These are phyloP conservation scores for Misgurnus mizolepis DNA, from an alignment of 2,113 vertebrate species.

Conservation along the genomic window DNA sequence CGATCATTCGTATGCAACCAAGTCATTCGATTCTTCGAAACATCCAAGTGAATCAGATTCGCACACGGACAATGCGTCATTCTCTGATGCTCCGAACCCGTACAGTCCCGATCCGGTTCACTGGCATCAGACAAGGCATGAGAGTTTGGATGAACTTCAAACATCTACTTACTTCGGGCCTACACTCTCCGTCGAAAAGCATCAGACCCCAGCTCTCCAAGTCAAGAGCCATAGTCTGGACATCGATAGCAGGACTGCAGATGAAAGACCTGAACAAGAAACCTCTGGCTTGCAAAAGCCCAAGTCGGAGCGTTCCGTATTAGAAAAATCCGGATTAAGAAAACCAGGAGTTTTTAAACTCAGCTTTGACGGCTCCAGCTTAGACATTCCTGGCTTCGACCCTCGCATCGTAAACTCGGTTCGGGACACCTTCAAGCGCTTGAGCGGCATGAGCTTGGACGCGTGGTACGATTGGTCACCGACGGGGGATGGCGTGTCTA, in stretches of 20 bases:
- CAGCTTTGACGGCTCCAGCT: slow-evolving; percentile 46
- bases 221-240: slow-evolving; percentile 94
- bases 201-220: slow-evolving; percentile 79
- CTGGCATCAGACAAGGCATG: slow-evolving; percentile 75
- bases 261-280: slow-evolving; percentile 50
- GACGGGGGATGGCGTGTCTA: slow-evolving; percentile 71
- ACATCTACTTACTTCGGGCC: slow-evolving; percentile 96
- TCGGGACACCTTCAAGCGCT: slow-evolving; percentile 49
- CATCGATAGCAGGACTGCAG: slow-evolving; percentile 60
- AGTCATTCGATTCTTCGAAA: not conserved
- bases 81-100: slow-evolving; percentile 45
- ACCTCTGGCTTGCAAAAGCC: slow-evolving; percentile 23
- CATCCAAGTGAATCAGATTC: not conserved
- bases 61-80: slow-evolving; percentile 58
- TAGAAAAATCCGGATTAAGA: slow-evolving; percentile 44
- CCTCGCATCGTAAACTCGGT: slow-evolving; percentile 48
- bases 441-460: slow-evolving; percentile 55
- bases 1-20: not conserved
- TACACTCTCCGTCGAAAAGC: slow-evolving; percentile 62
- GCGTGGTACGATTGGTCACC: slow-evolving; percentile 54
- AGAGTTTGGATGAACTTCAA: slow-evolving; percentile 92
- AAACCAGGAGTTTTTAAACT: slow-evolving; percentile 37
- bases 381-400: slow-evolving; percentile 52
- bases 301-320: slow-evolving; percentile 48
- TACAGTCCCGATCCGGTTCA: slow-evolving; percentile 72